Evolutionary conservation across 2,888 invertebrate genomes (phyloP).

Genomic region (Drosophila heteroneura): DNA sequence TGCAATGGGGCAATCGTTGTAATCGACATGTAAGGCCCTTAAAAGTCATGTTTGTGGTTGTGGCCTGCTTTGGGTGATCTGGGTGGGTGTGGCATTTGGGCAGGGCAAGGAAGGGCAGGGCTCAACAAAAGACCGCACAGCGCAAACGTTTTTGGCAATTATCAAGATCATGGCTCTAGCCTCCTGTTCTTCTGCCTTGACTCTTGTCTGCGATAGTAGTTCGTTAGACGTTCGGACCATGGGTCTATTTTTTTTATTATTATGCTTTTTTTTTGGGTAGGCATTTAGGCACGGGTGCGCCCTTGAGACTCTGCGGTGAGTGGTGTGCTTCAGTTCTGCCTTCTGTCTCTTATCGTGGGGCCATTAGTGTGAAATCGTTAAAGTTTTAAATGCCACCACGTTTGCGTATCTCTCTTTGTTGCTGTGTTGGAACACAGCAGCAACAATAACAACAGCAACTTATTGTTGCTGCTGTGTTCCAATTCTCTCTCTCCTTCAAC

Average conservation of each 20-base stretch:
- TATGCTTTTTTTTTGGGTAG: slow-evolving; percentile 57
- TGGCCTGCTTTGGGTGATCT: slow-evolving; percentile 11
- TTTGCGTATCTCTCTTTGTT: slow-evolving; percentile 47
- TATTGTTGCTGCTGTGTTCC: slow-evolving; percentile 31
- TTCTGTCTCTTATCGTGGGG: slow-evolving; percentile 60
- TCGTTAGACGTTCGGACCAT: slow-evolving; percentile 65
- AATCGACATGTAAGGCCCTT: slow-evolving; percentile 81
- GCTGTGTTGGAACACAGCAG: too few relatives aligned
- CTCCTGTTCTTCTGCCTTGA: slow-evolving; percentile 46
- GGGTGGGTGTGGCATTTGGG: slow-evolving; percentile 61
- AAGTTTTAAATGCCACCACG: slow-evolving; percentile 78
- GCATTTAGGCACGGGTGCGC: slow-evolving; percentile 42
- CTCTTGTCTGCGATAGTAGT: slow-evolving; percentile 66
- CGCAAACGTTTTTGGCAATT: slow-evolving; percentile 75
- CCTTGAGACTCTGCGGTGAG: slow-evolving; percentile 32
- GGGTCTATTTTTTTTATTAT: slow-evolving; percentile 6
- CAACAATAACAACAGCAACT: too few relatives aligned
- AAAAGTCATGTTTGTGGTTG: slow-evolving; percentile 71
- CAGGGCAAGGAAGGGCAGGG: slow-evolving; percentile 8
- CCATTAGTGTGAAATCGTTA: slow-evolving; percentile 80
- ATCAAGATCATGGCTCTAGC: slow-evolving; percentile 71
- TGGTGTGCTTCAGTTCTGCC: slow-evolving; percentile 2
- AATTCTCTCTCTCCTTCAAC: slow-evolving; percentile 34
- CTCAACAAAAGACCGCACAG: slow-evolving; percentile 51
- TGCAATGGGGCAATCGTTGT: slow-evolving; percentile 56